Evolutionary conservation across 2,113 vertebrate species (phyloP).

Genomic region (Phylloscopus whistleri): DNA sequence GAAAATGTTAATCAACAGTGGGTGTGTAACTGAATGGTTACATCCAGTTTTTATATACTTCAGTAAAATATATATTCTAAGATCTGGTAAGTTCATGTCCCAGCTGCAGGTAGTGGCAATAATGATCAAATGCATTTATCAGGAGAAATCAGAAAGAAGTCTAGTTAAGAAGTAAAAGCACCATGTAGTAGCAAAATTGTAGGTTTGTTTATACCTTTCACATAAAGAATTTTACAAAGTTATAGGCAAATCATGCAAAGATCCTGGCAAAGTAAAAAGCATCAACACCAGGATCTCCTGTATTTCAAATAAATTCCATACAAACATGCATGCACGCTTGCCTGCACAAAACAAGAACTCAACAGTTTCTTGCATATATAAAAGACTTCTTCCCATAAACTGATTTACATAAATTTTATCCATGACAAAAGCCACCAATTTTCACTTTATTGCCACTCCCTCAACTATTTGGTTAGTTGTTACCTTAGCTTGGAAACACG

Average conservation of each 20-base stretch:
- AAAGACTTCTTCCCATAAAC: neutral
- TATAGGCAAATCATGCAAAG: neutral
- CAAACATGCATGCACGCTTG: rapidly evolving
- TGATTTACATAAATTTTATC: neutral
- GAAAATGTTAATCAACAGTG: neutral
- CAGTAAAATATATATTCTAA: neutral
- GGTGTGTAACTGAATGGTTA: neutral
- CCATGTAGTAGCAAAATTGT: rapidly evolving
- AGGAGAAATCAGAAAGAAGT: neutral
- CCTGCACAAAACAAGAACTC: neutral
- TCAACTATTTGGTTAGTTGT: neutral
- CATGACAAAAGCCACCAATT: neutral
- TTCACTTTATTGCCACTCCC: neutral
- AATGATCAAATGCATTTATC: neutral
- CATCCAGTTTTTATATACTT: neutral
- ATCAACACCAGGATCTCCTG: neutral
- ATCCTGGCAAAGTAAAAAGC: neutral
- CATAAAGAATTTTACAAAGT: neutral
- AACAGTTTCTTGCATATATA: neutral
- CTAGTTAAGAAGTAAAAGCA: neutral
- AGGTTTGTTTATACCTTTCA: neutral
- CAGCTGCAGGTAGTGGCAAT: neutral
- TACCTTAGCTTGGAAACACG: neutral
- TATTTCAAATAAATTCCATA: neutral
- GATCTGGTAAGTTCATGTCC: rapidly evolving